Base-by-base conservation (phyloP, 1,140 invertebrate genomes). In the Mycetomoellerius zeteki region DNA sequence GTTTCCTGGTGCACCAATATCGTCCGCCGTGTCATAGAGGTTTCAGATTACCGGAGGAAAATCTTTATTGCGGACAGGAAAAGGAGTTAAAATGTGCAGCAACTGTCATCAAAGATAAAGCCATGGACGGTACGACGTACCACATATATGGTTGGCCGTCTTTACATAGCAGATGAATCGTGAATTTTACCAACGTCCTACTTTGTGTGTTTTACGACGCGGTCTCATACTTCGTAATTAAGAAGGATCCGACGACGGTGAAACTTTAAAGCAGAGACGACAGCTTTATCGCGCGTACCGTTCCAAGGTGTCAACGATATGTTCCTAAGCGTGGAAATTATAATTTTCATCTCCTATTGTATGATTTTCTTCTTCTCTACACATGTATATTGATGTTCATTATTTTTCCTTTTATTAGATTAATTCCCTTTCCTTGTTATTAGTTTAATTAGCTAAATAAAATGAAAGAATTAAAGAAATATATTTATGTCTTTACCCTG, bases 131-230 rank as follows among this genome's bases (percentile, higher is more conserved):
- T 43, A 43, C 24, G 80, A 50, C 21, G 30, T 16, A 82, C 16
- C 64, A 69, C 33, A 33, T 82, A 58, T 72, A 82, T 7, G 67
- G 33, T 37, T 24, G 8, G 8, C 21, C 52, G 52, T 73, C 67
- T 82, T 82, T 82, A 60, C 80, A 47, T 82, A 73, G 67, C 27
- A 73, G 69, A 73, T 82, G 80, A 82, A 82, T 47, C 64, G n/a
- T 69, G 77, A 80, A 69, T 80, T 80, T 43, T 65, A 80, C 47
- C 43, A 43, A 37, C 64, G 60, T 67, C 7, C 21, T 21, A 30
- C 80, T 73, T 43, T 84, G 54, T 73, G 69, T 84, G 37, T 75
- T 84, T 84, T 84, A 84, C 69, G 69, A 16, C 67, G 37, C 24
- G 67, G 54, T 60, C 21, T 50, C 37, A 3, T 62, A 84, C 80